Conservation (phyloP, 92 coral and sea anemone species). For the Plumapathes pennacea region DNA sequence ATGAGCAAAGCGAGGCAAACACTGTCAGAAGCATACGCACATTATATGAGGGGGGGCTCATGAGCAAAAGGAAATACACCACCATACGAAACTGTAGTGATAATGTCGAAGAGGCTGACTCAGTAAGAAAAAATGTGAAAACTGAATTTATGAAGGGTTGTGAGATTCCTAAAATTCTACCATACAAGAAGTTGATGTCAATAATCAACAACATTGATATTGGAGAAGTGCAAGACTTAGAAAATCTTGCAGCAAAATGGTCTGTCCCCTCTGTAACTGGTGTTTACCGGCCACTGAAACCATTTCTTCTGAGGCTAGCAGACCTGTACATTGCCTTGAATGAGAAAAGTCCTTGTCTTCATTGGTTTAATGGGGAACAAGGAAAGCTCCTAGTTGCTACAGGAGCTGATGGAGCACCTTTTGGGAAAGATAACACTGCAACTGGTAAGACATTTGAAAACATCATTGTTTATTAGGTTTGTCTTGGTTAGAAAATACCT, state of each 20-base stretch:
- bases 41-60: slow-evolving; percentile 54
- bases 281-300: slow-evolving; percentile 44
- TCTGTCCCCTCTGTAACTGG: slow-evolving; percentile 42
- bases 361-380: slow-evolving; percentile 60
- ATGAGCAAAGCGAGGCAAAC: slow-evolving; percentile 34
- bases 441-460: slow-evolving; percentile 47
- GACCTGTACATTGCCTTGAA: slow-evolving; percentile 41
- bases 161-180: slow-evolving; percentile 54
- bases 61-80: slow-evolving; percentile 52
- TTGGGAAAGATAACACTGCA: slow-evolving; percentile 38
- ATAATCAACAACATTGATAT: slow-evolving; percentile 35
- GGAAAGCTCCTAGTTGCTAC: slow-evolving; percentile 43
- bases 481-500: no score
- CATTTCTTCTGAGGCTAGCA: slow-evolving; percentile 38
- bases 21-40: slow-evolving; percentile 52
- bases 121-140: slow-evolving; percentile 1
- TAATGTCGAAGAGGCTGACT: slow-evolving; percentile 7
- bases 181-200: slow-evolving; percentile 56
- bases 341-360: slow-evolving; percentile 42
- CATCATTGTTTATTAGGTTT: no score
- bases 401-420: slow-evolving; percentile 66
- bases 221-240: slow-evolving; percentile 41
- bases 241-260: slow-evolving; percentile 34
- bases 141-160: slow-evolving; percentile 40
- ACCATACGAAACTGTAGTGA: slow-evolving; percentile 33